Percentiles rank a stretch among this genome's conserved stretches.
phyloP scores from a whole-genome alignment of 2,113 vertebrate species.

The Lagopus leucura region DNA sequence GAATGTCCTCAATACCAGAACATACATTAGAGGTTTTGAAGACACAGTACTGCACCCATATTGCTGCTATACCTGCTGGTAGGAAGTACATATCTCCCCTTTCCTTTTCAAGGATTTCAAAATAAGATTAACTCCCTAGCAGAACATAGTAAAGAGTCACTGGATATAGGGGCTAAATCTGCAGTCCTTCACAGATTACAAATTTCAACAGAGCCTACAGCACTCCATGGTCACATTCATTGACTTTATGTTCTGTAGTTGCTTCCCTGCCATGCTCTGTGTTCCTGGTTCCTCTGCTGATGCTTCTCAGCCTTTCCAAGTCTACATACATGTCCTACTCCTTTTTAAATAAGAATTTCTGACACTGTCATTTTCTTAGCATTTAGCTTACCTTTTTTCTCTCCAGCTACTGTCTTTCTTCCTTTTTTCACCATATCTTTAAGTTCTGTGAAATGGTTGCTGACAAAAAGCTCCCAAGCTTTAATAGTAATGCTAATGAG shows the following conservation, averaged over 20 bases:
- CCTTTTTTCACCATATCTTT: neutral
- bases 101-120: neutral
- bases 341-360: neutral
- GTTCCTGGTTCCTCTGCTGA: neutral
- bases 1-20: neutral
- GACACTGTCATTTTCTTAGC: neutral
- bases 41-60: neutral
- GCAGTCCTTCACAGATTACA: neutral
- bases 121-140: neutral
- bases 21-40: neutral
- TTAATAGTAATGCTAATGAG: neutral
- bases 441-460: neutral
- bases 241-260: neutral
- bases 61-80: fast-evolving
- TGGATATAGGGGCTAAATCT: neutral
- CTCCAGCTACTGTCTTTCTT: neutral
- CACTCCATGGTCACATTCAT: neutral
- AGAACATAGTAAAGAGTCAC: neutral
- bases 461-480: neutral
- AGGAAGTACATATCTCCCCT: neutral
- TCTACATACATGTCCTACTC: neutral
- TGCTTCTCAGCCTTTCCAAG: neutral
- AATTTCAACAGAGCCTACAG: neutral
- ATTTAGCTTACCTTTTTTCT: neutral
- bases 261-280: neutral